These are phyloP conservation scores for Hyppa rectilinea DNA, from an alignment of 2,888 invertebrate species.

Conservation along the genomic window DNA sequence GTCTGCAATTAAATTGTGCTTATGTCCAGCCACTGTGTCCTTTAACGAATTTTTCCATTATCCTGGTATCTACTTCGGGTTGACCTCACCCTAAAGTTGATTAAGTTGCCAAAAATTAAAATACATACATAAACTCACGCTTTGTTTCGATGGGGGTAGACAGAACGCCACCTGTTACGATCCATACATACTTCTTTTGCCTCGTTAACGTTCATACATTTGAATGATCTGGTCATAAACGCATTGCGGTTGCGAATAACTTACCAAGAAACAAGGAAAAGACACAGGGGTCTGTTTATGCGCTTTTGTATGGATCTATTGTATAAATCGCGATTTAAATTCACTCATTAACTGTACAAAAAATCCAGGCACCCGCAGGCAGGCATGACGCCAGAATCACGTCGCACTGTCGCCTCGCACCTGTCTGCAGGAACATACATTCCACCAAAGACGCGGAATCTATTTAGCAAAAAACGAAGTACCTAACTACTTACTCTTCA, in stretches of 20 bases:
- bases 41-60: no score
- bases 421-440: no score
- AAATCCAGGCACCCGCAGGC: no score
- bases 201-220: no score
- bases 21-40: background rate
- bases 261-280: background rate
- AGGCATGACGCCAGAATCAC: no score
- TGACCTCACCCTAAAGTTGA: background rate
- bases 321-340: conserved; percentile 5
- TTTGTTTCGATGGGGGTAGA: no score
- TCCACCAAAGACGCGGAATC: conserved; percentile 31
- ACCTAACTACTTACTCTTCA: conserved; percentile 7
- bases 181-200: no score
- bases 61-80: background rate
- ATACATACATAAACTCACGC: no score
- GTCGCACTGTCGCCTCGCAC: no score
- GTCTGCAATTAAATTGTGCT: background rate
- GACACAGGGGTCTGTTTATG: background rate
- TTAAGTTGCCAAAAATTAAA: background rate
- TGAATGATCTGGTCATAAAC: no score
- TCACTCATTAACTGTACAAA: conserved; percentile 11
- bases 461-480: conserved; percentile 33
- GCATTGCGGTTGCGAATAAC: no score
- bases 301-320: background rate
- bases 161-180: no score